A percentile compares a stretch with the other conserved stretches of the same genome.
Evolutionary conservation across 2,113 vertebrate species (phyloP).

Genomic region (Conger conger): DNA sequence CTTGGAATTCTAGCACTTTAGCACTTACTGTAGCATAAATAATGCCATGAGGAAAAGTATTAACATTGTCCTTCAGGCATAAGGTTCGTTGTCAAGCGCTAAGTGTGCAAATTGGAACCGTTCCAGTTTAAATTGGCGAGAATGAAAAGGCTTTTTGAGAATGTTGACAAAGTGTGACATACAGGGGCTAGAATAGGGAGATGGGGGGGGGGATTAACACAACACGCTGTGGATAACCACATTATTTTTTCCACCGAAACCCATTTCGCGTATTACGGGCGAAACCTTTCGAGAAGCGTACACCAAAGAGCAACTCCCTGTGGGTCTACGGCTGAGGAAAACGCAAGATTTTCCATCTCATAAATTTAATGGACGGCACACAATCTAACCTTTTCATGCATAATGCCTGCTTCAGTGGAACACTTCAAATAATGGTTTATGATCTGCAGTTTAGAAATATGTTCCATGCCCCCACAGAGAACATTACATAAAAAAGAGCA

Average conservation of each 20-base stretch:
- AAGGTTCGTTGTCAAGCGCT: background rate
- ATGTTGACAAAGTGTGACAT: background rate
- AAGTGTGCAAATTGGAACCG: background rate
- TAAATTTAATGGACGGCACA: background rate
- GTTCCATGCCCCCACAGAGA: background rate
- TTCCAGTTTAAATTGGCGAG: background rate
- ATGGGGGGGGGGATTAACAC: background rate
- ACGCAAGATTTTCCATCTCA: background rate
- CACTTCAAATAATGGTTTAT: background rate
- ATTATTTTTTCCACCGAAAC: background rate
- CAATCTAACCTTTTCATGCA: background rate
- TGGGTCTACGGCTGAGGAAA: background rate
- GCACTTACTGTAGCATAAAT: background rate
- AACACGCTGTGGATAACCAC: background rate
- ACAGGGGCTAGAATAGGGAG: no score
- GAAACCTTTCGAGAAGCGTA: background rate
- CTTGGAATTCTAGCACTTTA: background rate
- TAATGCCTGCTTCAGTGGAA: background rate
- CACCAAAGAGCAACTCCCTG: background rate
- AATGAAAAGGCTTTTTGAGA: background rate
- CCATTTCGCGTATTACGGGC: background rate
- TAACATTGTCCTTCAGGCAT: slow-evolving; percentile 6
- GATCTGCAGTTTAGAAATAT: background rate
- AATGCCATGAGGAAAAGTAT: background rate
- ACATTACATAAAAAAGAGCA: background rate